Evolutionary conservation across 2,797 vertebrate species (phyloP).

Genomic region (Borostomias antarcticus): DNA sequence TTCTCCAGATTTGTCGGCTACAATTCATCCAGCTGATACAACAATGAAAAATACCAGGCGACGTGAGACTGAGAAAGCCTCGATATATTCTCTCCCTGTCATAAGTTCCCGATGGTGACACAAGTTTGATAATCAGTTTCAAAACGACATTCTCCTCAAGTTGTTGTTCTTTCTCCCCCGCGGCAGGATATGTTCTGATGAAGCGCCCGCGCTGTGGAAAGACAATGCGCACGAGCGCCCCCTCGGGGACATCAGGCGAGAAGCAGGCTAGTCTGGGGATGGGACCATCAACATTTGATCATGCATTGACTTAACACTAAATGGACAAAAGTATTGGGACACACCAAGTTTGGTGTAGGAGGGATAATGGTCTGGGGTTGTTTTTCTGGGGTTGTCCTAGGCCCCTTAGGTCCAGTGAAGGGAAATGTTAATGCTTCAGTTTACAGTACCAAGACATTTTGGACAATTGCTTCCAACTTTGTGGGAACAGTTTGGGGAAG

Average conservation of each 20-base stretch:
- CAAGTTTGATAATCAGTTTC: background rate
- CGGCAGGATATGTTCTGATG: background rate
- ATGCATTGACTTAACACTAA: no score
- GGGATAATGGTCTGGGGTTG: no score
- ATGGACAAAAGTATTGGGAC: no score
- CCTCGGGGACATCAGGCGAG: background rate
- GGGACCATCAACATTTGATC: background rate
- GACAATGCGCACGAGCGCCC: background rate
- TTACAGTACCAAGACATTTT: no score
- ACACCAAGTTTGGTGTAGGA: no score
- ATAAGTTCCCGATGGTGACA: no score
- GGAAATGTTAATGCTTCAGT: no score
- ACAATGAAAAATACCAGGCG: background rate
- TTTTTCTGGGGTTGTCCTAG: no score
- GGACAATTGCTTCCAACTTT: no score
- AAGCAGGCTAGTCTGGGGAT: background rate
- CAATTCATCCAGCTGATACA: background rate
- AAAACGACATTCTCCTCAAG: background rate
- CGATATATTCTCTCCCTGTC: no score
- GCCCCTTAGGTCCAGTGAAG: no score
- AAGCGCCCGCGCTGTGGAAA: background rate
- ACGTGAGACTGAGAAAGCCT: background rate
- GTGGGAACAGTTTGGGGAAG: no score
- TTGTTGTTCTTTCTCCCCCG: background rate
- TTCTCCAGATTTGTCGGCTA: background rate